These are phyloP conservation scores for Eristalis pertinax DNA, from an alignment of 2,888 invertebrate species.

Conservation along the genomic window DNA sequence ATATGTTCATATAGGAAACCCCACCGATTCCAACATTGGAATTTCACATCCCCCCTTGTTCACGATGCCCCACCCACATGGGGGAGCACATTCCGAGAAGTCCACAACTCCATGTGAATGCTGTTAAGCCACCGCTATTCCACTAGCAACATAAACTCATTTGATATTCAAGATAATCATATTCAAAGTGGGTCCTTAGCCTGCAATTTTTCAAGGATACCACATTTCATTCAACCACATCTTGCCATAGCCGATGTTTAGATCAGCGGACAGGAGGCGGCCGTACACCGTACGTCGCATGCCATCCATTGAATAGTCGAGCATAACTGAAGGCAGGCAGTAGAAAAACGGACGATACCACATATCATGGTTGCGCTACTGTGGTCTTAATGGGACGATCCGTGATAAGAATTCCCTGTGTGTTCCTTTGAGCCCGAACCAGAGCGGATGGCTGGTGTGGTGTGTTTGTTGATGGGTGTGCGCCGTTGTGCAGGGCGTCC, in stretches of 20 bases:
- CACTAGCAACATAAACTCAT: conserved; percentile 25
- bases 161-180: conserved; percentile 66
- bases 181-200: conserved; percentile 61
- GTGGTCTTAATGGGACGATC: conserved; percentile 61
- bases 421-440: conserved; percentile 38
- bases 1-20: conserved; percentile 2
- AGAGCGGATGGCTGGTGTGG: background rate
- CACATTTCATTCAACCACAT: conserved; percentile 37
- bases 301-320: conserved; percentile 25
- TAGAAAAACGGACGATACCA: conserved; percentile 37
- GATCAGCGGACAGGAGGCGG: background rate
- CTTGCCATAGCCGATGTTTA: background rate
- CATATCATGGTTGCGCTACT: conserved; percentile 43
- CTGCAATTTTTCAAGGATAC: conserved; percentile 63
- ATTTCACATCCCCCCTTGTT: background rate
- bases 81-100: background rate
- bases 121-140: background rate
- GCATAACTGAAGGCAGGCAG: background rate
- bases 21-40: conserved; percentile 22
- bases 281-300: too few species aligned
- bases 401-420: conserved; percentile 60
- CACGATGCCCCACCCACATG: background rate
- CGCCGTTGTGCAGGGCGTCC: conserved; percentile 15
- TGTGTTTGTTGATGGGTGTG: conserved; percentile 6
- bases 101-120: background rate